These are phyloP conservation scores for Procapra przewalskii DNA, from an alignment of 2,113 vertebrate genomes.

Conservation along the genomic window DNA sequence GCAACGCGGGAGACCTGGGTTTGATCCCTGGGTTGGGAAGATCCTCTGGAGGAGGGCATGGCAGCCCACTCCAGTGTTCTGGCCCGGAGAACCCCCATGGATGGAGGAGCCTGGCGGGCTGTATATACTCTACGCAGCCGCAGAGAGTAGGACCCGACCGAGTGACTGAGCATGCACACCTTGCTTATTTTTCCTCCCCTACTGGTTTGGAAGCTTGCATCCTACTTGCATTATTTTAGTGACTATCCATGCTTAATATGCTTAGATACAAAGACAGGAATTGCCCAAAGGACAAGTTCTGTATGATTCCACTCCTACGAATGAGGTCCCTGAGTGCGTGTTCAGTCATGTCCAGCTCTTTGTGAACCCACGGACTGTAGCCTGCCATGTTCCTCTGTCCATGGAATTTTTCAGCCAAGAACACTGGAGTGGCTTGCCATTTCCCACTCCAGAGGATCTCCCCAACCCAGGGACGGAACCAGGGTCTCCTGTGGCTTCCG, in stretches of 20 bases:
- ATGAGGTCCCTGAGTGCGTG: neutral
- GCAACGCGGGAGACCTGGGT: neutral
- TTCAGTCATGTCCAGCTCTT: neutral
- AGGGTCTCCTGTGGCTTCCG: neutral
- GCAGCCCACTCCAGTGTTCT: neutral
- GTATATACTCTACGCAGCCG: accelerated
- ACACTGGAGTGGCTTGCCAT: neutral
- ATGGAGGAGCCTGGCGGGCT: neutral
- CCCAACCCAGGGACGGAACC: neutral
- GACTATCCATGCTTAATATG: neutral
- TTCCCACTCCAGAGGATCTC: neutral
- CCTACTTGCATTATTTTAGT: neutral
- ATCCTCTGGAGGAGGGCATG: neutral
- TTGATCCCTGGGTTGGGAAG: neutral
- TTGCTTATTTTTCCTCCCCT: neutral
- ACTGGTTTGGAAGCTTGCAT: accelerated
- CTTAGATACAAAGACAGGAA: neutral
- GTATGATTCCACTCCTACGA: no score
- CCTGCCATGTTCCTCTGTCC: neutral
- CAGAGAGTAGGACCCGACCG: neutral
- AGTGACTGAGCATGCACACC: accelerated
- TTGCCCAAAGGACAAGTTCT: neutral
- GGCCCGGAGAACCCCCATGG: neutral
- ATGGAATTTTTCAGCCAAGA: neutral
- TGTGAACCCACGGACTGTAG: neutral